phyloP scores from a whole-genome alignment of 2,113 vertebrate species.

The Ranitomeya imitator region DNA sequence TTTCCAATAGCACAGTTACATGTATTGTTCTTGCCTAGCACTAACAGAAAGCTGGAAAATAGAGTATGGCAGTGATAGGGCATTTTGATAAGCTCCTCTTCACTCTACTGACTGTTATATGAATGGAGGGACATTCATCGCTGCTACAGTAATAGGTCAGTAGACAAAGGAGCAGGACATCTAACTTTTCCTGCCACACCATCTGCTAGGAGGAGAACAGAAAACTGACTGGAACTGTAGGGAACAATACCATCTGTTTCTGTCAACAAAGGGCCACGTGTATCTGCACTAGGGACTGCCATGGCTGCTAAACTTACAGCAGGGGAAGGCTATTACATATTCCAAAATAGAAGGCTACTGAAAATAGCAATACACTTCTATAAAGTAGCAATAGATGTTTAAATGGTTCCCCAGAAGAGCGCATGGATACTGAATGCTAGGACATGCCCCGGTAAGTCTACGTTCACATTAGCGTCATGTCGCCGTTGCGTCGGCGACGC shows the following conservation, averaged over 20 bases:
- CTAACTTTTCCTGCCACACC: conserved; percentile 56
- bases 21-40: background rate
- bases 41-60: conserved; percentile 25
- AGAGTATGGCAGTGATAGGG: background rate
- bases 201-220: conserved; percentile 60
- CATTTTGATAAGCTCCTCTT: conserved; percentile 49
- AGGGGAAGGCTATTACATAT: background rate
- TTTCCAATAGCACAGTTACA: conserved; percentile 9
- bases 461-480: too few species aligned
- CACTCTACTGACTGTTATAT: background rate
- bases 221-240: conserved; percentile 54
- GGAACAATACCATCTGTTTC: conserved; percentile 68
- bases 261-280: conserved; percentile 64
- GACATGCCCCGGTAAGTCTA: too few species aligned
- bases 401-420: too few species aligned
- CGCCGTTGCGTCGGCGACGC: too few species aligned
- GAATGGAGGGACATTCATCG: conserved; percentile 47
- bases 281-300: conserved; percentile 60
- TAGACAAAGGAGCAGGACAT: conserved; percentile 55
- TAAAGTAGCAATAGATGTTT: too few species aligned
- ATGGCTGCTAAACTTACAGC: conserved; percentile 60
- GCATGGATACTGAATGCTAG: too few species aligned
- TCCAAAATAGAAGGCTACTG: background rate
- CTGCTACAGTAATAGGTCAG: conserved; percentile 38
- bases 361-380: background rate